Base-by-base conservation (phyloP, 2,888 invertebrate genomes). In the Flabesymbios commensalis region DNA sequence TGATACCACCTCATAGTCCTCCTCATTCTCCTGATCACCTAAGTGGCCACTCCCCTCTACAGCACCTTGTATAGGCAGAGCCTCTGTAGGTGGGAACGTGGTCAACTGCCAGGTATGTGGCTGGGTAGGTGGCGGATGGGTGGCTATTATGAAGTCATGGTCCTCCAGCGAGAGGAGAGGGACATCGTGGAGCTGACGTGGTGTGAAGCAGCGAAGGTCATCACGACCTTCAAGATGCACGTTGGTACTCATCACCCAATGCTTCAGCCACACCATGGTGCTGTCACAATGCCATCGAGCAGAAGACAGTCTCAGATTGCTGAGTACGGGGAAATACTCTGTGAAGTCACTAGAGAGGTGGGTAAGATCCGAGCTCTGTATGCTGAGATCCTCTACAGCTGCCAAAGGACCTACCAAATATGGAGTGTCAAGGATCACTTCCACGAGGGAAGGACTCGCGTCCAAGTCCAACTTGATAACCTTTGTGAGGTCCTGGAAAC, bases 221-320 rank as follows among this genome's bases (percentile, higher is more conserved):
- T 60, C 59, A 17, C 53, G 43, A 29, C 45, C 57, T 24, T 61
- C 61, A 29, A 67, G 28, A 19, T 42, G 22, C 28, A 65, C 57
- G 14, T 43, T 31, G 10, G 64, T 57, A 24, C 49, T 49, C 24
- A 39, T 42, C 39, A 70, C 47, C 64, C 64, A 70, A 51, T 69
- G 58, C 31, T 61, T 49, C 32, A 70, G 62, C 68, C 68, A 70
- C 26, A 67, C 39, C 59, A 70, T 45, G 10, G 59, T 51, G 22
- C 43, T 59, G 58, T 70, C 70, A 32, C 70, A 70, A 49, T 67
- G 68, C 70, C 70, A 70, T 26, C 62, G 29, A n/a, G 54, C 48
- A 52, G 63, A 63, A 4, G 68, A 55, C 5, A 70, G 24, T 10
- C 63, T 64, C 14, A 70, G 31, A 43, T 45, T 45, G n/a, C 39